phyloP scores from a whole-genome alignment of 1,140 invertebrate genomes.

The Heliconius congener region DNA sequence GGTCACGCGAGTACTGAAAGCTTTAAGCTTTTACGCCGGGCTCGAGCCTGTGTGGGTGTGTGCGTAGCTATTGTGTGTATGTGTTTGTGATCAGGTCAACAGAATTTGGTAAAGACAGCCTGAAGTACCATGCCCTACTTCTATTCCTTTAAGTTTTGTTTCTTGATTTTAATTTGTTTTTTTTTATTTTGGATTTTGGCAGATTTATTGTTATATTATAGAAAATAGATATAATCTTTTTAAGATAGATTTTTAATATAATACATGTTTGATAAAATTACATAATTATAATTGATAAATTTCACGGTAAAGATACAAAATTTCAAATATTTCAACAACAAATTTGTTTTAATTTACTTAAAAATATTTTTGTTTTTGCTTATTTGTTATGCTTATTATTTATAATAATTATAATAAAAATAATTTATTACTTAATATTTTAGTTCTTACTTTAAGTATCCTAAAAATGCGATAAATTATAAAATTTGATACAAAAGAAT shows the following conservation, averaged over 20 bases:
- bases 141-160: conserved; percentile 42
- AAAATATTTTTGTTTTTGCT: too few relatives aligned
- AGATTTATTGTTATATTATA: neutral
- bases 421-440: too few relatives aligned
- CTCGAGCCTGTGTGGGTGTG: conserved; percentile 35
- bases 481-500: neutral
- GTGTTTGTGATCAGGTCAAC: conserved; percentile 56
- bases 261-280: neutral
- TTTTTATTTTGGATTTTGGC: neutral
- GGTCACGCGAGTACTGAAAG: conserved; percentile 39
- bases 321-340: too few relatives aligned
- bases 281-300: too few relatives aligned
- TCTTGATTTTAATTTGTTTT: conserved; percentile 11
- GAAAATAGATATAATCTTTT: neutral
- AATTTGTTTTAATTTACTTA: too few relatives aligned
- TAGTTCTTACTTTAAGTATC: too few relatives aligned
- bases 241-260: neutral
- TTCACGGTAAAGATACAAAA: too few relatives aligned
- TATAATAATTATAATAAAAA: too few relatives aligned
- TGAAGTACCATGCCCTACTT: conserved; percentile 54
- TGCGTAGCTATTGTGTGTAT: conserved; percentile 33
- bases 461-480: too few relatives aligned
- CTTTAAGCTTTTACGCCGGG: conserved; percentile 27
- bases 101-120: conserved; percentile 59
- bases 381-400: too few relatives aligned